These are phyloP conservation scores for Sinhomidia bicolor DNA, from an alignment of 2,888 invertebrate species.

Conservation along the genomic window DNA sequence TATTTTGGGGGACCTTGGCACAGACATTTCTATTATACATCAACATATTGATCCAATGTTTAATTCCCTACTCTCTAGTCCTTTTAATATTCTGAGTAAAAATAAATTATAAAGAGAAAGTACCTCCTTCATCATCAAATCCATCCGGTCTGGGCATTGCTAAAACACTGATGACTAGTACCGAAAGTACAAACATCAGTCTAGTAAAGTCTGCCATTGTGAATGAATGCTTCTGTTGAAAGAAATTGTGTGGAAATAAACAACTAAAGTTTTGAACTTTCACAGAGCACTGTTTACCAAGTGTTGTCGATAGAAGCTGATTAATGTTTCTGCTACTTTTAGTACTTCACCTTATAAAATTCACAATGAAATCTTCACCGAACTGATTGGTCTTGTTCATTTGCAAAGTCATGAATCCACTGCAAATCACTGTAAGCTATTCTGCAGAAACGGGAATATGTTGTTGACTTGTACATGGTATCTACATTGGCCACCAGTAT, in stretches of 20 bases:
- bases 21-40: slow-evolving; percentile 65
- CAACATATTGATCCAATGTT: not conserved
- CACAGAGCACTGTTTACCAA: not conserved
- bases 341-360: slow-evolving; percentile 44
- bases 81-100: too few relatives aligned
- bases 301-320: too few relatives aligned
- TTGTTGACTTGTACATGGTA: slow-evolving; percentile 38
- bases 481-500: slow-evolving; percentile 16
- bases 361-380: slow-evolving; percentile 4
- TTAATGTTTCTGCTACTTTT: not conserved
- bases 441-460: slow-evolving; percentile 60
- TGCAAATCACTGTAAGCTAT: slow-evolving; percentile 29
- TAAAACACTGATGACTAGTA: not conserved
- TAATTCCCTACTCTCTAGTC: not conserved
- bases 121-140: slow-evolving; percentile 69
- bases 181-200: slow-evolving; percentile 29
- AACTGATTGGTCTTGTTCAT: slow-evolving; percentile 57
- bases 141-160: slow-evolving; percentile 47
- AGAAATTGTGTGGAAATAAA: not conserved
- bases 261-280: not conserved
- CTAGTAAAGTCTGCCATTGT: not conserved
- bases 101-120: too few relatives aligned
- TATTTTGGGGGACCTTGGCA: slow-evolving; percentile 76
- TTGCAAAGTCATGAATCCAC: slow-evolving; percentile 68
- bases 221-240: not conserved